Conservation (phyloP, 1,140 invertebrate species). For the Drosophila obscura region DNA sequence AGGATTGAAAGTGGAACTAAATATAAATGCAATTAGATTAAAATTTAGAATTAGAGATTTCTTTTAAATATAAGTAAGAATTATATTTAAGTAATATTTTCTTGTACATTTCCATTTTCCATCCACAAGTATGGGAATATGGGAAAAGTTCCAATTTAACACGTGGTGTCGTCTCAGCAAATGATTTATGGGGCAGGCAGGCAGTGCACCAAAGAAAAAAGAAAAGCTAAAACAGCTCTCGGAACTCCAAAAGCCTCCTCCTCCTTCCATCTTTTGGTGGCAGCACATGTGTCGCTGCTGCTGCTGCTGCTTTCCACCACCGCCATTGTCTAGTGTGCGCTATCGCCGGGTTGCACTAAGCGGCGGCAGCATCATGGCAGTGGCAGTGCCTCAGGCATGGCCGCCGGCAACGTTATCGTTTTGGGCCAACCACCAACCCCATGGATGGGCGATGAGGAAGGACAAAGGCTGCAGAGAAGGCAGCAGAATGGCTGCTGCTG, state of each 20-base stretch:
- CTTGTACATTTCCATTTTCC: constrained; percentile 22
- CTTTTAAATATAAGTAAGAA: no score
- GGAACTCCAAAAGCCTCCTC: background rate
- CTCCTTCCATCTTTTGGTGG: background rate
- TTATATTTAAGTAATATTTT: background rate
- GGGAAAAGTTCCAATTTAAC: constrained; percentile 78
- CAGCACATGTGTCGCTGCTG: constrained; percentile 15
- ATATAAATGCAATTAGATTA: no score
- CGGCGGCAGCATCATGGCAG: constrained; percentile 50
- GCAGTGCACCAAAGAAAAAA: constrained; percentile 7
- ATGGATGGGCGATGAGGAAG: background rate
- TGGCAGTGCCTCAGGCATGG: background rate
- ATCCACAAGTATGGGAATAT: constrained; percentile 25
- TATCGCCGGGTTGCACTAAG: constrained; percentile 46
- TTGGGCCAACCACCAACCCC: constrained; percentile 28
- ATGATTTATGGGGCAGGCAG: constrained; percentile 63
- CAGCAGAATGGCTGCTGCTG: constrained; percentile 20
- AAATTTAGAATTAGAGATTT: no score
- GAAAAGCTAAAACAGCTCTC: constrained; percentile 59
- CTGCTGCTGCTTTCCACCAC: constrained; percentile 5
- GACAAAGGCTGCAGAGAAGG: constrained; percentile 2
- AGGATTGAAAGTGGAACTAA: no score
- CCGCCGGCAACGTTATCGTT: constrained; percentile 50
- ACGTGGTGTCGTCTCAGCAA: constrained; percentile 67
- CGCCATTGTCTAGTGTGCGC: constrained; percentile 39